Evolutionary conservation across 2,888 invertebrate species (phyloP), one percentile per base, ranked within the genome.

Genomic region (Tipula vernalis): DNA sequence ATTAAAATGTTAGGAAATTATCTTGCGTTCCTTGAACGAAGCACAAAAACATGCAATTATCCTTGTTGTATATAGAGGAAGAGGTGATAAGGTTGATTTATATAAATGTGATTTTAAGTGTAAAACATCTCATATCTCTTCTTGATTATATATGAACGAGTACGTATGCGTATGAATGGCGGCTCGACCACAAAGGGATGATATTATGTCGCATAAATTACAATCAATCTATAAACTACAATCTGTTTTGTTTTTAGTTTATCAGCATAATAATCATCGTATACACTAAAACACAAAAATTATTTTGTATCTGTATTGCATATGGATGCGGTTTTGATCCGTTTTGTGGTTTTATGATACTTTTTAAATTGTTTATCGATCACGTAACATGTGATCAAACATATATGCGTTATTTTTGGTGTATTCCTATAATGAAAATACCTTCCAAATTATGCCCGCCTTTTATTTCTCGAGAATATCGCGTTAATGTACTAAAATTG

Each of bases 21-120:
- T 28, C 71, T 71, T 71, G 28, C 71, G 71, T 71, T 71, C 28
- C 28, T 71, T 28, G 13, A 71, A 71, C 8, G 28, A 10, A 71
- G 12, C 13, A 0, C 71, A 6, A 71, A 71, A 28, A 71, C 28
- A 28, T 71, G 10, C 71, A 71, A 71, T 71, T 71, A 71, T 8
- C 71, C 28, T 3, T 28, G 71, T 71, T 71, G 71, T 71, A 71
- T n/a, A 44, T 44, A 39, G 71, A 71, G 71, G 71, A 71, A 71
- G 71, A 71, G 71, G 71, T 71, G 71, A 71, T 71, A 71, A 71
- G 71, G 71, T 71, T 71, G 71, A 71, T 71, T 71, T 71, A 71
- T 71, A 71, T 71, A 71, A 71, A 71, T 71, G 71, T 28, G 71
- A 28, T 71, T 71, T 71, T 71, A 71, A 71, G 28, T 71, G 71